Evolutionary conservation across 2,888 invertebrate species (phyloP).

Genomic region (Serrognathus titanus): DNA sequence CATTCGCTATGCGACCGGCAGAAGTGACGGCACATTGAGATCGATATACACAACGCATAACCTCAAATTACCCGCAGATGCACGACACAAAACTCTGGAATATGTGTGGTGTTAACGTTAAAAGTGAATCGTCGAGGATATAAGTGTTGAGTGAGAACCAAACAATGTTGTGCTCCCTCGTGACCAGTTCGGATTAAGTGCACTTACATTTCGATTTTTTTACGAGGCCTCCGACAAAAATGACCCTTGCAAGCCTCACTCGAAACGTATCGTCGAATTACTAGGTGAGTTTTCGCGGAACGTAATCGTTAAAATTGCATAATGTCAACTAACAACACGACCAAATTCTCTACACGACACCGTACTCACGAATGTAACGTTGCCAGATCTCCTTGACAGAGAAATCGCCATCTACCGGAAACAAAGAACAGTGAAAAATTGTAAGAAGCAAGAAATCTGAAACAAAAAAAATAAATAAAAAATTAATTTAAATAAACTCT

Average conservation of each 20-base stretch:
- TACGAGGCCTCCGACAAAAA: neutral
- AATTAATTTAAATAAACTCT: too few relatives aligned
- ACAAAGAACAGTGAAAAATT: too few relatives aligned
- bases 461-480: too few relatives aligned
- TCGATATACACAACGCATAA: conserved; percentile 7
- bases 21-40: conserved; percentile 1
- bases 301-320: too few relatives aligned
- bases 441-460: too few relatives aligned
- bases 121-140: neutral
- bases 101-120: neutral
- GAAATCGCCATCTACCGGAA: too few relatives aligned
- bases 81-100: neutral
- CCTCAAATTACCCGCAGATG: conserved; percentile 9
- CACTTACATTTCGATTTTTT: neutral
- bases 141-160: neutral
- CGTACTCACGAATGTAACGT: too few relatives aligned
- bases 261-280: neutral
- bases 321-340: too few relatives aligned
- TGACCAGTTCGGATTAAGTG: conserved; percentile 5
- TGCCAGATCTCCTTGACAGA: too few relatives aligned
- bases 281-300: neutral
- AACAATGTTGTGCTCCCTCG: neutral
- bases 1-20: conserved; percentile 23
- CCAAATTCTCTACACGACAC: too few relatives aligned
- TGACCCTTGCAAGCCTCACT: neutral